Percentiles rank a stretch among this genome's conserved stretches.
phyloP scores from a whole-genome alignment of 2,888 invertebrate species.

The Orchesellides sinensis region DNA sequence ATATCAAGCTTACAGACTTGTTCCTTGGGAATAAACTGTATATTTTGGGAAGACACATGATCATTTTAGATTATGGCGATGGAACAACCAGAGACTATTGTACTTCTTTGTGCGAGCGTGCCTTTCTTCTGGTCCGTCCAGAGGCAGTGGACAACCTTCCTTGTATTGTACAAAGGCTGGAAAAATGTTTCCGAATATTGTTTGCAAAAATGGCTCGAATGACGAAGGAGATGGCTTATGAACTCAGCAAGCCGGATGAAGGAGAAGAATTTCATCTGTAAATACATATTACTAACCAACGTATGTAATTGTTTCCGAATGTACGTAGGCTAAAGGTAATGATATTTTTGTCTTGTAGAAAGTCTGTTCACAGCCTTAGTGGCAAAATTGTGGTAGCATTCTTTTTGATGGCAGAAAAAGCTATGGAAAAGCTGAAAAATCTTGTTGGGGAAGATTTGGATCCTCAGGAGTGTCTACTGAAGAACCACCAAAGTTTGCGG shows the following conservation, averaged over 20 bases:
- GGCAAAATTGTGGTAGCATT: conserved; percentile 59
- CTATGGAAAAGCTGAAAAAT: conserved; percentile 61
- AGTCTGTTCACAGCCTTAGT: conserved; percentile 14
- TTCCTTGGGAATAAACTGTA: conserved; percentile 66
- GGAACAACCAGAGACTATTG: conserved; percentile 61
- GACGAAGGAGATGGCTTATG: conserved; percentile 38
- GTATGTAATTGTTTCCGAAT: too few relatives aligned
- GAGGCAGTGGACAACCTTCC: conserved; percentile 63
- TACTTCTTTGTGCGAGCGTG: conserved; percentile 50
- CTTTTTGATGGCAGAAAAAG: conserved; percentile 66
- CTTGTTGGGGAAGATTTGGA: conserved; percentile 64
- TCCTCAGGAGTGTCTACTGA: conserved; percentile 59
- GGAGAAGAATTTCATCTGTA: conserved; percentile 62
- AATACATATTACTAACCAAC: too few relatives aligned
- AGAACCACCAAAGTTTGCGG: conserved; percentile 58
- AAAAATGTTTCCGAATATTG: conserved; percentile 66
- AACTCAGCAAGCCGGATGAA: conserved; percentile 33
- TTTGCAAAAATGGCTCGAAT: conserved; percentile 61
- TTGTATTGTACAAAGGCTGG: conserved; percentile 57
- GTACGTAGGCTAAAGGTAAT: too few relatives aligned
- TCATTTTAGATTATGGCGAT: conserved; percentile 67
- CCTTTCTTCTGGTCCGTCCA: conserved; percentile 64
- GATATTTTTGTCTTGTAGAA: background rate
- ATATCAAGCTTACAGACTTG: conserved; percentile 54
- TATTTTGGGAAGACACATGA: conserved; percentile 55